Base-by-base conservation (phyloP, 2,888 invertebrate species). In the Trissonchulus latispiculum region DNA sequence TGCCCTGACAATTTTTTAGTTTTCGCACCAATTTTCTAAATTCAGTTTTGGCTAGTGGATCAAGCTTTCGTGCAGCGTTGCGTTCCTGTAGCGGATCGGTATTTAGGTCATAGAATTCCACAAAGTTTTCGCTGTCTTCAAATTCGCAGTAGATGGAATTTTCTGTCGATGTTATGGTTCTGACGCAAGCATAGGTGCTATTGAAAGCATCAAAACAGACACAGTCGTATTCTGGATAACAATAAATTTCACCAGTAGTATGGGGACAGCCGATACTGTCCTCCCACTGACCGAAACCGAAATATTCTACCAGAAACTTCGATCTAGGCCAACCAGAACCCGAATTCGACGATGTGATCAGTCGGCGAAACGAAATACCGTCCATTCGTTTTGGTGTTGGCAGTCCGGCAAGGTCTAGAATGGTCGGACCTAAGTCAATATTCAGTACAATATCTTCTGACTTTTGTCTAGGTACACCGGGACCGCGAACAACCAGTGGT, bases 191-290 rank as follows among this genome's bases (percentile, higher is more conserved):
- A 80, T 89, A 94, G 0, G 93, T 92, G 81, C 94, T 94, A 83
- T 94, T 94, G 78, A 84, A 86, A 0, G 89, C 85, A 83, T 94
- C 93, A 81, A 93, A 90, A 80, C 93, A 94, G 79, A 93, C 92
- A 83, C 93, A 94, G 48, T 23, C 23, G 23, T 48, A 48, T 48
- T 48, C 8, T 15, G 8, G 23, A 48, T 48, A 48, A 48, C 48
- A 48, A 8, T 48, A 23, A 48, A 15, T 23, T 15, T 48, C 48
- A 48, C 48, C 23, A 73, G 61, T 36, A 18, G 66, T 29, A 15
- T 23, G 8, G 48, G 48, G 48, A 48, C 48, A 48, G n/a, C n/a
- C n/a, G n/a, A n/a, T n/a, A n/a, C n/a, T n/a, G n/a, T n/a, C n/a
- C n/a, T n/a, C n/a, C n/a, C n/a, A n/a, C n/a, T n/a, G n/a, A 0